phyloP scores from a whole-genome alignment of 2,113 vertebrate genomes.

The Ranitomeya imitator region DNA sequence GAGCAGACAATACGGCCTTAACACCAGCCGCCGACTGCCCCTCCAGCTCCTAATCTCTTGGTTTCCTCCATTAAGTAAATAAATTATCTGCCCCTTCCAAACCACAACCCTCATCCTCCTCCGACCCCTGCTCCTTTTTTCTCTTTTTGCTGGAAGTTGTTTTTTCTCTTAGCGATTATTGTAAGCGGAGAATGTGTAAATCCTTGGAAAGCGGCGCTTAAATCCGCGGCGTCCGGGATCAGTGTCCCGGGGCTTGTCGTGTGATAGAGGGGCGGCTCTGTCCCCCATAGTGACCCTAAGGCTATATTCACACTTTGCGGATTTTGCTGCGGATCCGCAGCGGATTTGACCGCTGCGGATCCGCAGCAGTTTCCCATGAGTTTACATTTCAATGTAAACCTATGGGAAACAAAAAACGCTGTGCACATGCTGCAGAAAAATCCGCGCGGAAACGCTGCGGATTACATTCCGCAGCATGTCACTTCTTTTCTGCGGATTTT shows the following conservation, averaged over 20 bases:
- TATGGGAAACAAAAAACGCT: too few species aligned
- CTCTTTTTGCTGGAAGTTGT: background rate
- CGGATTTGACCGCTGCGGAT: too few species aligned
- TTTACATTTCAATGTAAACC: too few species aligned
- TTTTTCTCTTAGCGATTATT: background rate
- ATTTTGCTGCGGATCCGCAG: too few species aligned
- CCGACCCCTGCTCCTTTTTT: background rate
- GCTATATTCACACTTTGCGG: too few species aligned
- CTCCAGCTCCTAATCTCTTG: slow-evolving; percentile 31
- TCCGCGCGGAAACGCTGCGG: too few species aligned
- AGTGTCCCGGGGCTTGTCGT: too few species aligned
- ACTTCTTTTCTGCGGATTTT: too few species aligned
- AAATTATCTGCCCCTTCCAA: slow-evolving; percentile 35
- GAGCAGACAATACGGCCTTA: slow-evolving; percentile 31
- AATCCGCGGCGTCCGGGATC: background rate
- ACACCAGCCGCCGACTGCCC: slow-evolving; percentile 28
- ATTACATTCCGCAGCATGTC: too few species aligned
- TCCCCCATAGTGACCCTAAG: background rate
- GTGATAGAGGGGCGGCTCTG: background rate
- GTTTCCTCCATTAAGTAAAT: slow-evolving; percentile 50
- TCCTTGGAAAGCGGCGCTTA: background rate
- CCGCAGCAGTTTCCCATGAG: too few species aligned
- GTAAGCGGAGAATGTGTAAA: background rate
- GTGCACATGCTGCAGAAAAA: too few species aligned
- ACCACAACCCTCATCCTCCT: background rate